Percentiles rank a stretch among this genome's conserved stretches.
These are phyloP conservation scores for Verasper variegatus DNA, from an alignment of 2,113 vertebrate genomes.

Conservation along the genomic window DNA sequence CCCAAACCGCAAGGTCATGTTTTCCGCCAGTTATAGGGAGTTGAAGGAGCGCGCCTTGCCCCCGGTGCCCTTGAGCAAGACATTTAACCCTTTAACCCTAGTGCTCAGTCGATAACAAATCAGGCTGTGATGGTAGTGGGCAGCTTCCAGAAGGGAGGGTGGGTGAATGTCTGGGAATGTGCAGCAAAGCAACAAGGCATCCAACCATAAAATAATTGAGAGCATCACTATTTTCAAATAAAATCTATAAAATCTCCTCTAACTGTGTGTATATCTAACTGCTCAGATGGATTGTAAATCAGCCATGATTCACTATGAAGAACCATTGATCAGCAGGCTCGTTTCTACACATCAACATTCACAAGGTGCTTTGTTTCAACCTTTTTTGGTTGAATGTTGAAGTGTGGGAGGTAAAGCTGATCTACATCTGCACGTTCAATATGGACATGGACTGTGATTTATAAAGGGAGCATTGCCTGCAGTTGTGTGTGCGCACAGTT, in stretches of 20 bases:
- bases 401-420: neutral
- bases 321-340: no score
- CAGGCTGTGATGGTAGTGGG: neutral
- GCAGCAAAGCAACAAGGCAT: neutral
- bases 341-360: neutral
- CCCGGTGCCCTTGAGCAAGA: neutral
- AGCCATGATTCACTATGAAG: no score
- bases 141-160: neutral
- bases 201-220: no score
- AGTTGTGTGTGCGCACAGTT: neutral
- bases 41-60: neutral
- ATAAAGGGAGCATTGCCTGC: neutral
- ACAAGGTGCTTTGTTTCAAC: neutral
- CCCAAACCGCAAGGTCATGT: neutral
- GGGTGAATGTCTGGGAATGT: neutral
- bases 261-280: no score
- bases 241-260: no score
- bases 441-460: neutral
- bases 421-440: neutral
- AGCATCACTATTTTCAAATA: no score
- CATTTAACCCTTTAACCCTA: neutral
- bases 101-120: neutral
- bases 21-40: neutral
- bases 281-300: no score
- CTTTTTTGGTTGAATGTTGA: neutral